A percentile compares a stretch with the other conserved stretches of the same genome.
Evolutionary conservation across 2,113 vertebrate species (phyloP).

Genomic region (Gnathonemus echidnorhynchus): DNA sequence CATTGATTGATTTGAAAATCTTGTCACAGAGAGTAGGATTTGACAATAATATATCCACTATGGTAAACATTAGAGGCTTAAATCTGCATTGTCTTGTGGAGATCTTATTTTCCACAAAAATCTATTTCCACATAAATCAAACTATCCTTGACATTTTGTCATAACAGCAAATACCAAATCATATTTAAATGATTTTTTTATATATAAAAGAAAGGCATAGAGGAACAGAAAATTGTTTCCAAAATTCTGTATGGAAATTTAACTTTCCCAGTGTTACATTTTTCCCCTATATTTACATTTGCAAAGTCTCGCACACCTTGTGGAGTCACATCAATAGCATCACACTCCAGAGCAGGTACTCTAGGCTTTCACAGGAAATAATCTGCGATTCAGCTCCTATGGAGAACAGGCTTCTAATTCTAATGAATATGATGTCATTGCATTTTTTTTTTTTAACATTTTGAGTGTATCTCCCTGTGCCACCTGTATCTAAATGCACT

Average conservation of each 20-base stretch:
- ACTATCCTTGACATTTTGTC: not conserved
- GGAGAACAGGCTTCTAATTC: not conserved
- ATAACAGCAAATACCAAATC: not conserved
- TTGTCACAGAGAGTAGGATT: not conserved
- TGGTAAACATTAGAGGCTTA: not conserved
- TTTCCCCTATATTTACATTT: not conserved
- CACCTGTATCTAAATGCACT: not conserved
- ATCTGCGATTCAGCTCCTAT: not conserved
- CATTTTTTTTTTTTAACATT: not conserved
- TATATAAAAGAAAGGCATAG: not conserved
- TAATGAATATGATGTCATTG: not conserved
- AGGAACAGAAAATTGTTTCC: not conserved
- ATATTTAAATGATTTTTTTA: not conserved
- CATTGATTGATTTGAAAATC: not conserved
- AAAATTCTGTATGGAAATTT: not conserved
- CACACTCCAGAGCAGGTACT: not conserved
- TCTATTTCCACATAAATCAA: not conserved
- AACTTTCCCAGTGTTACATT: not conserved
- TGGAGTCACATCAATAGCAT: not conserved
- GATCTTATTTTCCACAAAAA: not conserved
- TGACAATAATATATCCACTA: not conserved
- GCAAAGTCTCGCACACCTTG: not conserved
- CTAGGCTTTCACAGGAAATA: not conserved
- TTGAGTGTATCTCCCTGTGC: not conserved
- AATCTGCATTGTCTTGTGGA: not conserved